Evolutionary conservation across 1,140 invertebrate species (phyloP), one percentile per base, ranked within the genome.

Genomic region (Oryctes rhinoceros): DNA sequence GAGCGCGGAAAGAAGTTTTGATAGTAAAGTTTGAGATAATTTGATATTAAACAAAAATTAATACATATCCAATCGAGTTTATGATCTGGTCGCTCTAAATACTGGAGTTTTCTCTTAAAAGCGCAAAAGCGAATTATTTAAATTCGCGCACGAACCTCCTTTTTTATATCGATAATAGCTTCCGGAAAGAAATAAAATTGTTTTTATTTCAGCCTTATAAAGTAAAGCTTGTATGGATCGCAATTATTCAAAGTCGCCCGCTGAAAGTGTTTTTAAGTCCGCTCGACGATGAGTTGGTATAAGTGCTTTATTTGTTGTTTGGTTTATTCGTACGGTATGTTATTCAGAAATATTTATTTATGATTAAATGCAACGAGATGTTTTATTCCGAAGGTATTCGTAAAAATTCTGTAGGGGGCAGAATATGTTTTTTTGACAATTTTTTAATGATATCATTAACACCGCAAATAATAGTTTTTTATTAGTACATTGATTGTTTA

Each of bases 251-350:
- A 71, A 35, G 18, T 35, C 24, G 24, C 11, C 24, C 24, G 65
- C 20, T 37, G 20, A 37, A 71, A 71, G 65, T 71, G 65, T 71
- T 71, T 71, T 24, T 13, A 71, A 35, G 65, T 35, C 5, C 20
- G 1, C 13, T 9, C 4, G 2, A 24, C 24, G 13, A 71, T 71
- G 65, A 13, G 18, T 71, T 10, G 65, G 18, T 71, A 35, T 71
- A 71, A 71, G 65, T 71, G 65, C 4, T 71, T 30, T 37, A 10
- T 71, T 35, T 37, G 15, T 35, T 35, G 20, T 37, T 37, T 71
- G 20, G 24, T 71, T 71, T 71, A 71, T 37, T 71, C 35, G 6
- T 71, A 71, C 35, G 65, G 65, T 71, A 71, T 71, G 65, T 71
- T 71, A 44, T 44, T 44, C 5, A 44, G 39, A 44, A 44, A 44